Evolutionary conservation across 2,113 vertebrate species (phyloP), one percentile per base, ranked within the genome.

Genomic region (Pterocles gutturalis): DNA sequence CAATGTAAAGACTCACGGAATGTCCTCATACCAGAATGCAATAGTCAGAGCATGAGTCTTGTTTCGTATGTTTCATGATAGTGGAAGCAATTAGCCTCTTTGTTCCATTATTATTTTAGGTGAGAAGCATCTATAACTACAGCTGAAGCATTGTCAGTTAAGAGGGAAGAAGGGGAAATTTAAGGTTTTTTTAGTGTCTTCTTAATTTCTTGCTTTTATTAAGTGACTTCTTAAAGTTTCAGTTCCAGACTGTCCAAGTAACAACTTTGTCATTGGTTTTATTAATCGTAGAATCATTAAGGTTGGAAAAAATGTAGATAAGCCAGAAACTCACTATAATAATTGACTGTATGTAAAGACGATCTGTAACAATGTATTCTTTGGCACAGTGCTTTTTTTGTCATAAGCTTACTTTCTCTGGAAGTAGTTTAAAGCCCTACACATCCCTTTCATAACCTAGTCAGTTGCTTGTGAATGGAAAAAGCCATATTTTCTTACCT

Each of bases 1-100:
- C 97, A 96, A 89, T 82, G 93, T 95, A 96, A 96, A 97, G 95
- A 96, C 81, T 85, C 6, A 2, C 87, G 89, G 94, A 95, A 97
- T 94, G 89, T 94, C 91, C 65, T 97, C 83, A 96, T 97, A 93
- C 89, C 93, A 93, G 96, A 91, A 94, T 70, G 41, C 33, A 77
- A 72, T 65, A 91, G 89, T 97, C 95, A 97, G 66, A 84, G 85
- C 24, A 41, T 65, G 89, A 95, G 73, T 87, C 83, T 87, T 80
- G 65, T 85, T 96, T 95, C 73, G 46, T 57, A 41, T 46, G 60
- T 82, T 67, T 80, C 45, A 85, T 79, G 48, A 55, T 89, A 95
- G 91, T 95, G 83, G 89, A 94, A 97, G 80, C 69, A 96, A 95
- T 97, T 95, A 96, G 61, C n/a, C 34, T 92, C 70, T 87, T 91